Evolutionary conservation across 2,113 vertebrate species (phyloP).

Genomic region (Poeciliopsis prolifica): DNA sequence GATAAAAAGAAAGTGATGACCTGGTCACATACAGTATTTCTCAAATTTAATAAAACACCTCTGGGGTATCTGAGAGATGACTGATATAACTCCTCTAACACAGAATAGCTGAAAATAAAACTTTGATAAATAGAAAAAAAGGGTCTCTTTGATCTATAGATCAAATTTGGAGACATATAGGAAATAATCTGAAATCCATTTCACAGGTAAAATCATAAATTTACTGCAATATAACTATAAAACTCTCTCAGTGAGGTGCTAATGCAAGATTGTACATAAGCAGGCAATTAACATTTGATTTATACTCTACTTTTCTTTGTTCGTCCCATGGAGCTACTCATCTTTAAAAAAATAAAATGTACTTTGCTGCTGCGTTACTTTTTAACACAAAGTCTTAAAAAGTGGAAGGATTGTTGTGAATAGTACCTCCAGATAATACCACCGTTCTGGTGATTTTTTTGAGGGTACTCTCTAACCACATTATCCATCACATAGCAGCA

Average conservation of each 20-base stretch:
- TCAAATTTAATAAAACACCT: slow-evolving; percentile 8
- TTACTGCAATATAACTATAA: too few relatives aligned
- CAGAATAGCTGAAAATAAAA: background rate
- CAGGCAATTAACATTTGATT: too few relatives aligned
- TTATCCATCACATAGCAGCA: too few relatives aligned
- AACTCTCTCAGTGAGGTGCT: too few relatives aligned
- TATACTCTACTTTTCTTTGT: too few relatives aligned
- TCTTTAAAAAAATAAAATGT: too few relatives aligned
- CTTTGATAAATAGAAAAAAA: background rate
- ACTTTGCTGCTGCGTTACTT: background rate
- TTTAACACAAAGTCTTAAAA: background rate
- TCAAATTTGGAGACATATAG: background rate
- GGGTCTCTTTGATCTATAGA: background rate
- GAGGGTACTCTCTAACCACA: too few relatives aligned
- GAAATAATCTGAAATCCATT: background rate
- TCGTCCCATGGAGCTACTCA: too few relatives aligned
- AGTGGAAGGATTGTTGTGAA: background rate
- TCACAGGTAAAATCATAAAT: too few relatives aligned
- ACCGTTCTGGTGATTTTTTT: background rate
- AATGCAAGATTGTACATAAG: too few relatives aligned
- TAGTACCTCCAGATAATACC: background rate
- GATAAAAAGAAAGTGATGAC: background rate
- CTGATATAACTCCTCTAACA: background rate
- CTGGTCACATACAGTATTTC: background rate
- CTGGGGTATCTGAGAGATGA: background rate